A percentile compares a stretch with the other conserved stretches of the same genome.
Evolutionary conservation across 2,113 vertebrate species (phyloP).

Genomic region (Thalassoma bifasciatum): DNA sequence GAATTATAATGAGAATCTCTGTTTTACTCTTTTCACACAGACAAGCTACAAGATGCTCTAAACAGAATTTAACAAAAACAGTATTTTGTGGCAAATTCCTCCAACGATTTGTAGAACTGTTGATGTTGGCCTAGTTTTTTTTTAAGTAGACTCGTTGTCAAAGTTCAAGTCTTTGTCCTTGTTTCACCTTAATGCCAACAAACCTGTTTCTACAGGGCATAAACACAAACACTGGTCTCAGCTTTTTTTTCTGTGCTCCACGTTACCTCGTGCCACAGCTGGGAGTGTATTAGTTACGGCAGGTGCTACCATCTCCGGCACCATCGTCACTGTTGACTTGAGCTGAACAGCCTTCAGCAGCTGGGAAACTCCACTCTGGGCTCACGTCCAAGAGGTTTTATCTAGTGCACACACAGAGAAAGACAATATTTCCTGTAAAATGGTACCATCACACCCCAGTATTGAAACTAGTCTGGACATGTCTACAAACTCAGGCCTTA

Average conservation of each 20-base stretch:
- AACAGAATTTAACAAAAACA: too few species aligned
- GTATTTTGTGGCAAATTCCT: too few species aligned
- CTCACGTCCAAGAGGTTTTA: slow-evolving; percentile 29
- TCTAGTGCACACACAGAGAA: not conserved
- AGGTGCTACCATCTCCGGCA: slow-evolving; percentile 33
- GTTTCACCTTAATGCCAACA: not conserved
- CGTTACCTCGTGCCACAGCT: not conserved
- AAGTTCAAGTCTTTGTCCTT: not conserved
- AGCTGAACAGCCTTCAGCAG: not conserved
- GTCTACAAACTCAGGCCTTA: not conserved
- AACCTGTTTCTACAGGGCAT: not conserved
- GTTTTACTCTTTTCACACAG: too few species aligned
- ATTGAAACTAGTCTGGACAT: slow-evolving; percentile 20
- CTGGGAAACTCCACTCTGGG: slow-evolving; percentile 70
- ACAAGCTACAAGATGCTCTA: too few species aligned
- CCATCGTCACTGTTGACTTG: slow-evolving; percentile 19
- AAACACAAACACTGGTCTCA: not conserved
- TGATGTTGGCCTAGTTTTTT: too few species aligned
- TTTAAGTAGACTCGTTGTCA: too few species aligned
- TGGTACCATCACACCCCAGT: not conserved
- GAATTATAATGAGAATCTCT: too few species aligned
- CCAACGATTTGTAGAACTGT: too few species aligned
- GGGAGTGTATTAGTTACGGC: not conserved
- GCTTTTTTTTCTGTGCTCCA: not conserved
- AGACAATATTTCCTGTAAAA: slow-evolving; percentile 50